Evolutionary conservation across 2,797 vertebrate species (phyloP), one percentile per base, ranked within the genome.

Genomic region (Danio aesculapii): DNA sequence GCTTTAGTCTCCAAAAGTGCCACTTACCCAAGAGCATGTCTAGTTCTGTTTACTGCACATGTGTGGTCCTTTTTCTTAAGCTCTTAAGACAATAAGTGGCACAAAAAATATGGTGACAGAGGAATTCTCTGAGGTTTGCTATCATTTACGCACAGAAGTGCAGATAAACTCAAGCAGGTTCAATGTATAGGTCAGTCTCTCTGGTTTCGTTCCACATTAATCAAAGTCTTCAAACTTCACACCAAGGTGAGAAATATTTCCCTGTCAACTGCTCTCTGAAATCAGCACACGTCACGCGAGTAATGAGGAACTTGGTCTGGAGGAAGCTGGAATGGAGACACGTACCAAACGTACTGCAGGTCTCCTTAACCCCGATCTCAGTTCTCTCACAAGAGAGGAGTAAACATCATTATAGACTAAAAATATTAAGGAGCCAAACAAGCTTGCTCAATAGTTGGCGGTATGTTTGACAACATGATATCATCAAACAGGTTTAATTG

Each of bases 191-290:
- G 19, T 71, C 47, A 61, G 21, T 11, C 55, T 49, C 39, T 49
- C 16, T 21, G 16, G 39, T 69, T 69, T 64, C 50, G 10, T 53
- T 52, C 13, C 49, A 52, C 71, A 71, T 75, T 66, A 73, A 62
- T 79, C 69, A 73, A 49, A 39, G 17, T 74, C 57, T 62, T 43
- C 39, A 75, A 80, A 59, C 50, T 52, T 78, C 59, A 77, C 81
- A 75, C 69, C 81, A 81, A 67, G 53, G 81, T 79, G 78, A 83
- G 17, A 83, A 81, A 78, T 77, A 58, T 47, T 55, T 83, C 43
- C 68, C 63, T 81, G 46, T 69, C 50, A 61, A 77, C 81, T 49
- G 14, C 49, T 59, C 58, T 10, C 71, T 19, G 21, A 6, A n/a
- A 73, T 74, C 19, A 66, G 46, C 43, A 64, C 16, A 76, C 7